These are phyloP conservation scores for Cyphomyrus discorhynchus DNA, from an alignment of 2,113 vertebrate species.

Conservation along the genomic window DNA sequence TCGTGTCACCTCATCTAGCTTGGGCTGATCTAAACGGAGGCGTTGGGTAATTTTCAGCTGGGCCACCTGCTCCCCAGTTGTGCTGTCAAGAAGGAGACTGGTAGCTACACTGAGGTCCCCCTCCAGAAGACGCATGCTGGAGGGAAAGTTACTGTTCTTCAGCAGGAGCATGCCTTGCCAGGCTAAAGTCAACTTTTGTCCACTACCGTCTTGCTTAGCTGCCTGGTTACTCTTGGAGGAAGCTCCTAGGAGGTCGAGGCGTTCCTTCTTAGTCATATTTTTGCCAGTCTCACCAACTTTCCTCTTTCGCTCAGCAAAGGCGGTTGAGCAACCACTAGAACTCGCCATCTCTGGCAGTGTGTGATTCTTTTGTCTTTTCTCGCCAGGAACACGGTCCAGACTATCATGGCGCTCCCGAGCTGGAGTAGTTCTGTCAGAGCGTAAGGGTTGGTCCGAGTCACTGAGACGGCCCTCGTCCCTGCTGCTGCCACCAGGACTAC, in stretches of 20 bases:
- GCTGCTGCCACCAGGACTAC: conserved; percentile 82
- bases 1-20: conserved; percentile 93
- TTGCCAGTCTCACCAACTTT: conserved; percentile 73
- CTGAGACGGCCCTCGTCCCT: conserved; percentile 81
- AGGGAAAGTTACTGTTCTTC: conserved; percentile 98
- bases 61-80: conserved; percentile 79
- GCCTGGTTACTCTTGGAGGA: conserved; percentile 56
- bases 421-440: conserved; percentile 75
- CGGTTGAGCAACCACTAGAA: conserved; percentile 28
- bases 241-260: conserved; percentile 48
- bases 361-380: conserved; percentile 64
- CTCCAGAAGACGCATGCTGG: conserved; percentile 94
- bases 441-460: conserved; percentile 77
- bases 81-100: conserved; percentile 79
- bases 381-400: conserved; percentile 68
- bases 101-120: conserved; percentile 85
- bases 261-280: conserved; percentile 74
- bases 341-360: conserved; percentile 41
- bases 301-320: conserved; percentile 66
- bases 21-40: conserved; percentile 95
- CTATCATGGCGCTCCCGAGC: conserved; percentile 69
- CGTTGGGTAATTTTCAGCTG: conserved; percentile 98
- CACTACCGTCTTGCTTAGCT: conserved; percentile 56
- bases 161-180: conserved; percentile 96
- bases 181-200: conserved; percentile 78